Evolutionary conservation across 2,113 vertebrate genomes (phyloP).

Genomic region (Poeciliopsis prolifica): DNA sequence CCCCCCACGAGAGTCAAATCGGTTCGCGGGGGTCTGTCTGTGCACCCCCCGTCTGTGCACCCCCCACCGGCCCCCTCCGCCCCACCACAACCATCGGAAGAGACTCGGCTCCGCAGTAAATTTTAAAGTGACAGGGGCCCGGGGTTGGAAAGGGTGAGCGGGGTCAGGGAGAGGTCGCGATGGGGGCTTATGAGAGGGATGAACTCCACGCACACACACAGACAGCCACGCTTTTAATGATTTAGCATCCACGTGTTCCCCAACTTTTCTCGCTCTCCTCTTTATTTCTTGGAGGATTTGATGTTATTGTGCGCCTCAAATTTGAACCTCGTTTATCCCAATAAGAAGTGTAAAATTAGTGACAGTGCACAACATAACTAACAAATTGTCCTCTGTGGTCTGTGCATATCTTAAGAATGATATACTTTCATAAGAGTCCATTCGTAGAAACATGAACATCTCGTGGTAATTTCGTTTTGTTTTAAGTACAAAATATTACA

Average conservation of each 20-base stretch:
- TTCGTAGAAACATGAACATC: background rate
- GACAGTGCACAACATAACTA: background rate
- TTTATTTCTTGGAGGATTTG: slow-evolving; percentile 9
- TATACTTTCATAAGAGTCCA: background rate
- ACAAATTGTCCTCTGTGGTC: background rate
- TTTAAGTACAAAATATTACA: background rate
- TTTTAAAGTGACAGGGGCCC: slow-evolving; percentile 91
- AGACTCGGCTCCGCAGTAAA: slow-evolving; percentile 83
- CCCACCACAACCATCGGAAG: slow-evolving; percentile 78
- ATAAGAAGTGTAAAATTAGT: background rate
- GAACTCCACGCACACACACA: slow-evolving; percentile 56
- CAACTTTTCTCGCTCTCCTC: slow-evolving; percentile 33
- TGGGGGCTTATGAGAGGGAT: slow-evolving; percentile 78
- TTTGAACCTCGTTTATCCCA: background rate
- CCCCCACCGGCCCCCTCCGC: background rate
- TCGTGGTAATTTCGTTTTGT: background rate
- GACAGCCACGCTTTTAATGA: slow-evolving; percentile 64
- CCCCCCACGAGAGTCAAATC: slow-evolving; percentile 43
- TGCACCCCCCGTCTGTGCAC: slow-evolving; percentile 31
- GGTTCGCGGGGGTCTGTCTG: slow-evolving; percentile 62
- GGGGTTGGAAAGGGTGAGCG: slow-evolving; percentile 83
- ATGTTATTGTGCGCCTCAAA: slow-evolving; percentile 15
- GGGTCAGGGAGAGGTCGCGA: slow-evolving; percentile 89
- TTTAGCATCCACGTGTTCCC: slow-evolving; percentile 54
- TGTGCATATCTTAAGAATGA: background rate